A percentile compares a stretch with the other conserved stretches of the same genome.
Conservation (phyloP, 2,113 vertebrate species). For the Otocyon megalotis region DNA sequence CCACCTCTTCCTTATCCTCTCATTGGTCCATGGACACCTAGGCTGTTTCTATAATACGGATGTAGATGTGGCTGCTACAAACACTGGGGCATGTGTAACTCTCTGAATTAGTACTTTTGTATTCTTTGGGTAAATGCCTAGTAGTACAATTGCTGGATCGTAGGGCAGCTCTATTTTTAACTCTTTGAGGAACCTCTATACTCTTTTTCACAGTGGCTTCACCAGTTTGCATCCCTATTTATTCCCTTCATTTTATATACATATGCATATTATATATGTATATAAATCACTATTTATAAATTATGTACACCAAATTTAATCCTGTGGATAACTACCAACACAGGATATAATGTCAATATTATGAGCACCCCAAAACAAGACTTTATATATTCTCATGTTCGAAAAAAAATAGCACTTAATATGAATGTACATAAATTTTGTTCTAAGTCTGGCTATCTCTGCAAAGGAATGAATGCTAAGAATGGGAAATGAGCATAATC, state of each 20-base stretch:
- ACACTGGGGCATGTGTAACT: not conserved
- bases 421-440: not conserved
- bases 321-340: not conserved
- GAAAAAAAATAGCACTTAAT: slow-evolving; percentile 41
- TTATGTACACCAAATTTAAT: not conserved
- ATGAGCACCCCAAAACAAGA: not conserved
- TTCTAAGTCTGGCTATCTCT: not conserved
- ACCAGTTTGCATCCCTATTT: not conserved
- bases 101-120: not conserved
- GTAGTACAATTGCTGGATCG: not conserved
- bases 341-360: not conserved
- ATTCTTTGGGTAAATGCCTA: not conserved
- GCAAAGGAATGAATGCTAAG: slow-evolving; percentile 21
- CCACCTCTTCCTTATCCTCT: not conserved
- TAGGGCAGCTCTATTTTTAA: not conserved
- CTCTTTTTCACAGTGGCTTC: not conserved
- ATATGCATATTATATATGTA: not conserved
- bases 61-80: not conserved
- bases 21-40: not conserved
- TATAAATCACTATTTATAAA: not conserved
- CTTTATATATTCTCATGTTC: not conserved
- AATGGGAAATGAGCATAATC: slow-evolving; percentile 31
- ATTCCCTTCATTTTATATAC: not conserved
- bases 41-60: not conserved
- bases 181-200: not conserved